These are phyloP conservation scores for Dendrolimus kikuchii DNA, from an alignment of 1,140 invertebrate species.

Conservation along the genomic window DNA sequence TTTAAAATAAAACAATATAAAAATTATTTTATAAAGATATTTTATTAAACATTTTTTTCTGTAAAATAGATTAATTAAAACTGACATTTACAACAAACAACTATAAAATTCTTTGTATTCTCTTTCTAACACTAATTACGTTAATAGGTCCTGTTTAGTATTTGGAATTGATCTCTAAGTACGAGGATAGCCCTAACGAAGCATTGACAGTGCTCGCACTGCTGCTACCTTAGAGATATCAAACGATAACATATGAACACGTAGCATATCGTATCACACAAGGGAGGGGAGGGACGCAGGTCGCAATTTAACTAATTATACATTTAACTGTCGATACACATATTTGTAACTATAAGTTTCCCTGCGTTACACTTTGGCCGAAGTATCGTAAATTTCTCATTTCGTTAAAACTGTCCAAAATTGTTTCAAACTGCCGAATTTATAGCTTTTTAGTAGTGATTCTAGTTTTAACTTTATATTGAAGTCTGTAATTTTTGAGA, in stretches of 20 bases:
- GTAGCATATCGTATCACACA: constrained; percentile 42
- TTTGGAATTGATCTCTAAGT: constrained; percentile 30
- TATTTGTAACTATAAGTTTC: constrained; percentile 21
- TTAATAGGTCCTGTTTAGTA: constrained; percentile 50
- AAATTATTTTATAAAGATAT: constrained; percentile 60
- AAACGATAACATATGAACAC: constrained; percentile 44
- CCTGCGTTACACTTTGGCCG: constrained; percentile 9
- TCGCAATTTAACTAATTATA: constrained; percentile 24
- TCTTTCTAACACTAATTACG: constrained; percentile 51
- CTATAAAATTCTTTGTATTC: constrained; percentile 67
- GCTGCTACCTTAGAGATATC: constrained; percentile 20
- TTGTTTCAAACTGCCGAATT: too few species aligned
- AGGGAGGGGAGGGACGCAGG: constrained; percentile 28
- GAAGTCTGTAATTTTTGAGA: too few species aligned
- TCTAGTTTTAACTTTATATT: too few species aligned
- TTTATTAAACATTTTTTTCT: constrained; percentile 69
- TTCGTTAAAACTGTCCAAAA: too few species aligned
- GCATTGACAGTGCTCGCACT: constrained; percentile 17
- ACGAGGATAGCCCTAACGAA: constrained; percentile 23
- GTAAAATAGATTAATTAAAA: constrained; percentile 71
- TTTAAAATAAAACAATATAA: constrained; percentile 9
- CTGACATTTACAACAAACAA: constrained; percentile 69
- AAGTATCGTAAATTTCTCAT: neutral
- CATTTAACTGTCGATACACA: constrained; percentile 33
- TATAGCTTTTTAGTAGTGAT: too few species aligned